Evolutionary conservation across 2,797 vertebrate genomes (phyloP).

Genomic region (Hapalemur alaotrensis): DNA sequence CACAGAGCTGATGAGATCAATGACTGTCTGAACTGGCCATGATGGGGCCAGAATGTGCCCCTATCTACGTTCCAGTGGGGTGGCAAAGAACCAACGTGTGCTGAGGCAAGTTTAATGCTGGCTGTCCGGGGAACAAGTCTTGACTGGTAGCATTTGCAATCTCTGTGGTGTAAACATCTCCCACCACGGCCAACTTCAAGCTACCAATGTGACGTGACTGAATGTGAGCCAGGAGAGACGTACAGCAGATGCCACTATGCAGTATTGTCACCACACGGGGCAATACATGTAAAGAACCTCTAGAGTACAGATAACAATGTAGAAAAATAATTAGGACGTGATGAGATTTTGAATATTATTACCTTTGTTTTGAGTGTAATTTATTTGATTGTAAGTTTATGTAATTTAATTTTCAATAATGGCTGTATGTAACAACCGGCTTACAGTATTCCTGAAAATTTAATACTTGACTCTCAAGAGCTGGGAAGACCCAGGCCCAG

Average conservation of each 20-base stretch:
- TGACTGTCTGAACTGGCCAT: rapidly evolving
- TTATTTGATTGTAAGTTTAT: neutral
- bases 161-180: neutral
- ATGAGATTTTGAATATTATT: neutral
- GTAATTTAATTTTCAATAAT: neutral
- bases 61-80: neutral
- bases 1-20: rapidly evolving
- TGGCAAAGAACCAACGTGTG: neutral
- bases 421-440: neutral
- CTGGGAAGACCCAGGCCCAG: neutral
- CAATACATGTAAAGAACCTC: rapidly evolving
- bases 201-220: rapidly evolving
- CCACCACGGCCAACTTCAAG: neutral
- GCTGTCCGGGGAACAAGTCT: neutral
- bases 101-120: neutral
- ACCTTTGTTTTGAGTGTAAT: neutral
- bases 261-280: too few relatives aligned
- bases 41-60: neutral
- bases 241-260: rapidly evolving
- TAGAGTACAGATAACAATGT: rapidly evolving
- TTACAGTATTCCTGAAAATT: neutral
- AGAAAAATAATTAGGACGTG: neutral
- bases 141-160: neutral
- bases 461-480: neutral
- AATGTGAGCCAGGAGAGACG: neutral